These are phyloP conservation scores for Drosophila quinaria DNA, from an alignment of 2,888 invertebrate genomes.

Conservation along the genomic window DNA sequence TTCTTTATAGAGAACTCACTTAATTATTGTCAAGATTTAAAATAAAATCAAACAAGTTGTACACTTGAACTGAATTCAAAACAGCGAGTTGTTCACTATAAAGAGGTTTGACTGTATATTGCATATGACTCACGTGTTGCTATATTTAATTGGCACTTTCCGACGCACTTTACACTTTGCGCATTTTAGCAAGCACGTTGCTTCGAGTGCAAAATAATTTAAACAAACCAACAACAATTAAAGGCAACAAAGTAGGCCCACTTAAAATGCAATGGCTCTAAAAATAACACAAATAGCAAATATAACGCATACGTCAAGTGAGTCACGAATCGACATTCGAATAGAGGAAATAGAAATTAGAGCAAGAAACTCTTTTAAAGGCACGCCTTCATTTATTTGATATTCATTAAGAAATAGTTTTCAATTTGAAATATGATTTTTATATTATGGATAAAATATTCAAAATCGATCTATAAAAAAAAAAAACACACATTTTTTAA, in stretches of 20 bases:
- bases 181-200: conserved; percentile 9
- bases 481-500: no score
- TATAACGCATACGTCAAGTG: conserved; percentile 52
- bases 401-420: background rate
- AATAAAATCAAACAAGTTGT: background rate
- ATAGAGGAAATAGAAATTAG: background rate
- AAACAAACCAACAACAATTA: conserved; percentile 23
- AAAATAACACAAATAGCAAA: conserved; percentile 34
- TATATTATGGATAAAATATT: no score
- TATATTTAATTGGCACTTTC: conserved; percentile 44
- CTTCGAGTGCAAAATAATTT: conserved; percentile 7
- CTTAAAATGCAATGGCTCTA: conserved; percentile 20
- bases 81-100: background rate
- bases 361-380: background rate
- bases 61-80: background rate
- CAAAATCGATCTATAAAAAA: background rate
- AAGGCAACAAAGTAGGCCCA: conserved; percentile 38
- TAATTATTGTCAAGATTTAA: background rate
- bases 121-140: conserved; percentile 42
- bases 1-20: background rate
- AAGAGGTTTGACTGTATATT: background rate
- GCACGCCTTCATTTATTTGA: background rate
- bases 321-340: conserved; percentile 26
- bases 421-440: background rate
- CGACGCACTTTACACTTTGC: conserved; percentile 10